Evolutionary conservation across 2,888 invertebrate species (phyloP).

Genomic region (Sinopyrophorus schimmeli): DNA sequence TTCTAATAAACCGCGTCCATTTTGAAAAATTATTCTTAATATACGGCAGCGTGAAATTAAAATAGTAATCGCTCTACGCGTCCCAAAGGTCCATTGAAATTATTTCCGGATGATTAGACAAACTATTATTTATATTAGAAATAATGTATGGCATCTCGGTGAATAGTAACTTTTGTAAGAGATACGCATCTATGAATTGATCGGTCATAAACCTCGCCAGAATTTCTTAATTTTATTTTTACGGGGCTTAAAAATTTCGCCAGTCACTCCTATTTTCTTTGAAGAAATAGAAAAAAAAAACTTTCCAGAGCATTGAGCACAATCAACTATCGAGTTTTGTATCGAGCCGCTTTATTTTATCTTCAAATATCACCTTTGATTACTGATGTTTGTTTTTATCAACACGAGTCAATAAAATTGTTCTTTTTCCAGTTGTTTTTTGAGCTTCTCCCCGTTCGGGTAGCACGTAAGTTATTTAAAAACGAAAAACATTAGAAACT

Average conservation of each 20-base stretch:
- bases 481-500: too few relatives aligned
- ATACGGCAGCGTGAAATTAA: slow-evolving; percentile 15
- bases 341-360: slow-evolving; percentile 25
- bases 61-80: slow-evolving; percentile 19
- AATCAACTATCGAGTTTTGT: slow-evolving; percentile 22
- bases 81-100: slow-evolving; percentile 11
- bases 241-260: too few relatives aligned
- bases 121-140: slow-evolving; percentile 6
- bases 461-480: too few relatives aligned
- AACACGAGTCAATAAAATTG: slow-evolving; percentile 28
- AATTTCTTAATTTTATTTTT: too few relatives aligned
- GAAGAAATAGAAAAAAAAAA: too few relatives aligned
- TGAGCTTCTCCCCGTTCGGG: too few relatives aligned
- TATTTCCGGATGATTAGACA: slow-evolving; percentile 11
- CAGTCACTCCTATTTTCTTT: slow-evolving; percentile 4
- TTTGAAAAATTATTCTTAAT: slow-evolving; percentile 8
- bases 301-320: slow-evolving; percentile 14
- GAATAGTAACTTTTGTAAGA: slow-evolving; percentile 1
- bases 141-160: slow-evolving; percentile 2
- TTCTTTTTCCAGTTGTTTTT: too few relatives aligned
- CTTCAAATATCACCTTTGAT: slow-evolving; percentile 26
- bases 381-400: slow-evolving; percentile 29
- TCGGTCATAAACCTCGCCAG: too few relatives aligned
- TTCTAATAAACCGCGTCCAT: slow-evolving; percentile 6
- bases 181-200: too few relatives aligned